phyloP scores from a whole-genome alignment of 2,113 vertebrate genomes.

The Sylvilagus bachmani region DNA sequence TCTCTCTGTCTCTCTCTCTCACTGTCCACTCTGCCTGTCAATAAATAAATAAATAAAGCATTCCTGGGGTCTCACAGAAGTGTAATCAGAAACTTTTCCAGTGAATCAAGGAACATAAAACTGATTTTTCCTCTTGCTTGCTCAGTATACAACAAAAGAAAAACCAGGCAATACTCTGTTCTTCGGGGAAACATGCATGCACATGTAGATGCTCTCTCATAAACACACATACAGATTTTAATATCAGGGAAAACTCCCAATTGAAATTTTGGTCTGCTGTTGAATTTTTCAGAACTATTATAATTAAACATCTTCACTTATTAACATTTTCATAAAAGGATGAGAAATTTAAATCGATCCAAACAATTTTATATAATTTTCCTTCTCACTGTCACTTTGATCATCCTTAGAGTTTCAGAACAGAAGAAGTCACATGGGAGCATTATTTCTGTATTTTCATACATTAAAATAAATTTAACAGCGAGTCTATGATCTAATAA shows the following conservation, averaged over 20 bases:
- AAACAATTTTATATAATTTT: background rate
- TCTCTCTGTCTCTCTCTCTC: too few relatives aligned
- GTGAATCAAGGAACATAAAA: background rate
- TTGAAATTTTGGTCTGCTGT: background rate
- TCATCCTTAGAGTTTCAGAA: constrained; percentile 4
- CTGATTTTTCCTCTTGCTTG: constrained; percentile 18
- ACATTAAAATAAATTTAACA: constrained; percentile 53
- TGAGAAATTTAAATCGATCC: constrained; percentile 46
- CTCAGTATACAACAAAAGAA: constrained; percentile 46
- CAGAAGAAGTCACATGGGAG: background rate
- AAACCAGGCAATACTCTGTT: background rate
- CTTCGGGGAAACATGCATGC: background rate
- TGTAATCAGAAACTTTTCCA: background rate
- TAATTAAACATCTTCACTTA: constrained; percentile 5
- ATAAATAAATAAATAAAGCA: too few relatives aligned
- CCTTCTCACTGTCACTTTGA: constrained; percentile 26
- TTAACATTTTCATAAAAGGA: background rate
- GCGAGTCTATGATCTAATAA: constrained; percentile 24
- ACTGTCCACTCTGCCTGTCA: too few relatives aligned
- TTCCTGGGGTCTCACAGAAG: constrained; percentile 10
- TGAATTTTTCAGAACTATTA: constrained; percentile 2
- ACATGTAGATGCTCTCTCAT: background rate
- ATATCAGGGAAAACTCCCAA: constrained; percentile 30
- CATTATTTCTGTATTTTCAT: constrained; percentile 47
- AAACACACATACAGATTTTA: background rate